These are phyloP conservation scores for Drosophila tani DNA, from an alignment of 1,140 invertebrate species.

Conservation along the genomic window DNA sequence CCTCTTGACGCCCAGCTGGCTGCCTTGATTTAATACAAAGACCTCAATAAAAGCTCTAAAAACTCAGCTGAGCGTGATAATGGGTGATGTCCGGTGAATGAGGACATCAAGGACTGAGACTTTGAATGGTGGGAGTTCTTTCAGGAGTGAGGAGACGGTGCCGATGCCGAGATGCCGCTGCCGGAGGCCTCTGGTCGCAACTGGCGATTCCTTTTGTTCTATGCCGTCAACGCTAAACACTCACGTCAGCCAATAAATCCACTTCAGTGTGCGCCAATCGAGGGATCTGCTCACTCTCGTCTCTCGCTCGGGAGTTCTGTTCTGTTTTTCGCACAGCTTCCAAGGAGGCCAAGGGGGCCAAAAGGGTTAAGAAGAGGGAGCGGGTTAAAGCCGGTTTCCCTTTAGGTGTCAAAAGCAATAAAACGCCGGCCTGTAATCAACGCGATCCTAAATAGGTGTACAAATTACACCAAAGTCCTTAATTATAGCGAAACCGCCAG, in stretches of 20 bases:
- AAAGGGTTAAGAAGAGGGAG: slow-evolving; percentile 11
- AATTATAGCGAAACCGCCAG: slow-evolving; percentile 85
- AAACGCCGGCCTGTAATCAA: slow-evolving; percentile 85
- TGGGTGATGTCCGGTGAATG: slow-evolving; percentile 43
- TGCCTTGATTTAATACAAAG: slow-evolving; percentile 2
- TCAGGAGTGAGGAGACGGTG: not conserved
- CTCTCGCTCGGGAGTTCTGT: slow-evolving; percentile 22
- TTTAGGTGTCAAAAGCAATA: slow-evolving; percentile 85
- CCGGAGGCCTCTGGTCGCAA: slow-evolving; percentile 27
- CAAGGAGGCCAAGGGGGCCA: slow-evolving; percentile 59
- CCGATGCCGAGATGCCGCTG: not conserved
- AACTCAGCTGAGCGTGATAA: slow-evolving; percentile 13
- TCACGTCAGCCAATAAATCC: slow-evolving; percentile 85
- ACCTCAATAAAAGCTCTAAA: not conserved
- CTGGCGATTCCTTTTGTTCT: slow-evolving; percentile 79
- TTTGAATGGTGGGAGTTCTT: slow-evolving; percentile 45
- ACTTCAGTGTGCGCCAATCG: slow-evolving; percentile 76
- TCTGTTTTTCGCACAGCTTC: slow-evolving; percentile 68
- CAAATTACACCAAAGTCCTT: slow-evolving; percentile 85
- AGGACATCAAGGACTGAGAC: slow-evolving; percentile 28
- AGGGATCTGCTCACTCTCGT: slow-evolving; percentile 28
- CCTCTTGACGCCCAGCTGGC: not conserved
- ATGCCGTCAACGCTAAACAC: slow-evolving; percentile 85
- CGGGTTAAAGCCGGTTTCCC: slow-evolving; percentile 64
- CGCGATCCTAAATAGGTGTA: slow-evolving; percentile 85